Percentiles rank a stretch among this genome's conserved stretches.
These are phyloP conservation scores for Heterohyrax brucei DNA, from an alignment of 2,797 vertebrate genomes.

Conservation along the genomic window DNA sequence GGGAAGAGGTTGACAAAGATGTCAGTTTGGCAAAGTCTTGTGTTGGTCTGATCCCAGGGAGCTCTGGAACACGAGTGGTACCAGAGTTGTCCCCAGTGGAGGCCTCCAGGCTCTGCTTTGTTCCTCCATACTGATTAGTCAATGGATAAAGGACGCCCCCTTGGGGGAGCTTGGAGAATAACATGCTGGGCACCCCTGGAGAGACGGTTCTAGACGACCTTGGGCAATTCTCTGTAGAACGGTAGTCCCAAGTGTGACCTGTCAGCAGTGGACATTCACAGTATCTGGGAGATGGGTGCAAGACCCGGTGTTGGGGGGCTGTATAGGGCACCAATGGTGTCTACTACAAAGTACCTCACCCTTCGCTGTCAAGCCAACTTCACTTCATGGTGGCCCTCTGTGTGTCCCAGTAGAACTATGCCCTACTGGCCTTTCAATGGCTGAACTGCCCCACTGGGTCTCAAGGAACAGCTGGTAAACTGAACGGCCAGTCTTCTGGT, in stretches of 20 bases:
- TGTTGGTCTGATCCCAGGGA: neutral
- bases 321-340: too few relatives aligned
- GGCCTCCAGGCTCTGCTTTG: neutral
- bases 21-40: neutral
- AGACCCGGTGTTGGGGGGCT: neutral
- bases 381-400: too few relatives aligned
- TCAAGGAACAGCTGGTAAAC: too few relatives aligned
- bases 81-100: neutral
- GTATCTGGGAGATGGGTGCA: neutral
- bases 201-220: neutral
- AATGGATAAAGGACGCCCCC: neutral
- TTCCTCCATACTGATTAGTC: neutral
- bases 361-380: too few relatives aligned
- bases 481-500: too few relatives aligned
- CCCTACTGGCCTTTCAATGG: too few relatives aligned
- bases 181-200: neutral
- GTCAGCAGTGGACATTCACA: neutral
- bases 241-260: neutral
- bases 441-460: too few relatives aligned
- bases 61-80: neutral
- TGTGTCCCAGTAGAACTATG: too few relatives aligned
- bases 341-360: neutral
- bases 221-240: conserved; percentile 9
- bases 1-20: neutral
- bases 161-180: neutral